Base-by-base conservation (phyloP, 1,140 invertebrate genomes). In the Leptopilina boulardi region DNA sequence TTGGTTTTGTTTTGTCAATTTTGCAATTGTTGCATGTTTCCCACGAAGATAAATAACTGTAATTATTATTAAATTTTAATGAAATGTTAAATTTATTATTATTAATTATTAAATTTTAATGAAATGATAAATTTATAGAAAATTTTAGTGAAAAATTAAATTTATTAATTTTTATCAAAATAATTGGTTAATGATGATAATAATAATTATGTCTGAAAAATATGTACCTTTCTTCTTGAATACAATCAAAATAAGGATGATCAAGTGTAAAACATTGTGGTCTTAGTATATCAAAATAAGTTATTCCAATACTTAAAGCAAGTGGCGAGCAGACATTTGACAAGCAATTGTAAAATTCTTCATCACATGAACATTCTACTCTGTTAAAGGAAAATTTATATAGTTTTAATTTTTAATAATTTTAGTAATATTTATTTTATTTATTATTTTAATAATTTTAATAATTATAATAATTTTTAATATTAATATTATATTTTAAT, bases 251-350 rank as follows among this genome's bases (percentile, higher is more conserved):
- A 38, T 38, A 38, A 34, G 59, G 26, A 66, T 26, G 1, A 66
- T 66, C 59, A 23, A 30, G n/a, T 13, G 59, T 66, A 23, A 66
- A 66, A 66, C 59, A 66, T 13, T 66, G 26, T 15, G 59, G 59
- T 30, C 59, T 66, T 23, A 66, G n/a, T n/a, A 66, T 66, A 23
- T 66, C 59, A 23, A 66, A 66, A 34, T 66, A 66, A 30, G 59
- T 66, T 66, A 66, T 66, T 30, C 59, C 59, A 34, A 66, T 66
- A n/a, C 59, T n/a, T 13, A 23, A 23, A 66, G 59, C 59, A 8
- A 66, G 59, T 66, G 59, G 59, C 1, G 59, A 66, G 8, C 59
- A 66, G 6, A 66, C 26, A 66, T 11, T 30, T 30, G 59, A 66
- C 2, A 66, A 13, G n/a, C 59, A 66, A n/a, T 30, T 66, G 59